phyloP scores from a whole-genome alignment of 2,888 invertebrate genomes.

The Monopis laevigella region DNA sequence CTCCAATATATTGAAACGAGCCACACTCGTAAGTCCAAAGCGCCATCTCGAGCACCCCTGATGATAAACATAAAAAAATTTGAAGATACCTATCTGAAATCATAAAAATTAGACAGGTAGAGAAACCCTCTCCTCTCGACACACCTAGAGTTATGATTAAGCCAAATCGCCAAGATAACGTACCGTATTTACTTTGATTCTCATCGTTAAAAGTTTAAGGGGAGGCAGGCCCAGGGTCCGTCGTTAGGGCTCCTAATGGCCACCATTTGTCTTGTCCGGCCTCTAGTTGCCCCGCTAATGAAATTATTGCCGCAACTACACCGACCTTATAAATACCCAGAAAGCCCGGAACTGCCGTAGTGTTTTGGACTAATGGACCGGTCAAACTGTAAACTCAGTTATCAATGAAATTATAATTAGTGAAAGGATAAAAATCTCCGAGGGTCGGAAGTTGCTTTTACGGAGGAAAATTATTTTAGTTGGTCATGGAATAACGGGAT shows the following conservation, averaged over 20 bases:
- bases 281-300: conserved; percentile 65
- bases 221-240: conserved; percentile 28
- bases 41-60: too few species aligned
- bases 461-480: conserved; percentile 31
- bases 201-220: conserved; percentile 65
- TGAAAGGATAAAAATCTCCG: conserved; percentile 51
- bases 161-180: conserved; percentile 63
- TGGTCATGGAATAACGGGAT: conserved; percentile 18
- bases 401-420: conserved; percentile 69
- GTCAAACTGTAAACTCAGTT: conserved; percentile 68
- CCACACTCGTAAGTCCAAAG: too few species aligned
- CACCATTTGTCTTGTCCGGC: conserved; percentile 68
- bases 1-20: too few species aligned
- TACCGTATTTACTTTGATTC: conserved; percentile 66
- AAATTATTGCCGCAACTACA: conserved; percentile 69
- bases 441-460: conserved; percentile 52
- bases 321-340: conserved; percentile 62
- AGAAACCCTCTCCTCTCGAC: too few species aligned
- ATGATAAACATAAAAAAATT: too few species aligned
- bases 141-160: conserved; percentile 45
- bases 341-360: conserved; percentile 55
- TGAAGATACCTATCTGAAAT: too few species aligned
- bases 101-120: too few species aligned
- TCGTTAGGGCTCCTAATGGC: conserved; percentile 66
- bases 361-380: conserved; percentile 65